Evolutionary conservation across 2,113 vertebrate species (phyloP).

Genomic region (Otis tarda): DNA sequence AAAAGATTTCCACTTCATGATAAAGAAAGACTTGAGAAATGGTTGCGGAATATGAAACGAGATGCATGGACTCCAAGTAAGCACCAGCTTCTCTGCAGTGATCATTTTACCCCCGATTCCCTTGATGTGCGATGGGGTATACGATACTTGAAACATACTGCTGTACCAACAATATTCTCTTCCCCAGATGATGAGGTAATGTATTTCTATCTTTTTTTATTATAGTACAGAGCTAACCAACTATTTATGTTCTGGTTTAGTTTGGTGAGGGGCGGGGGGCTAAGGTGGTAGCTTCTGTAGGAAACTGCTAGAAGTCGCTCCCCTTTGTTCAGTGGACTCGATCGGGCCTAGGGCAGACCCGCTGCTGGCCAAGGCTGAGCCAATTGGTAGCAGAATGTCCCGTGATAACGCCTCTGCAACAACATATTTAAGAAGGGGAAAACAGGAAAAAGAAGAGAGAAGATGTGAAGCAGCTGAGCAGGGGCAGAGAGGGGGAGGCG

Average conservation of each 20-base stretch:
- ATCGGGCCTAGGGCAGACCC: too few relatives aligned
- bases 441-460: too few relatives aligned
- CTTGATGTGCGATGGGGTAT: conserved; percentile 89
- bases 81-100: conserved; percentile 88
- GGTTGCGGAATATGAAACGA: conserved; percentile 86
- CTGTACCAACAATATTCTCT: conserved; percentile 85
- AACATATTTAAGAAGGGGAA: too few relatives aligned
- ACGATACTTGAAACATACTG: conserved; percentile 85
- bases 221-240: not conserved
- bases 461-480: too few relatives aligned
- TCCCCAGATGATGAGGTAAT: conserved; percentile 74
- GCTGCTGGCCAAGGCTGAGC: too few relatives aligned
- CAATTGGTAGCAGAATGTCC: too few relatives aligned
- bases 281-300: too few relatives aligned
- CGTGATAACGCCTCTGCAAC: too few relatives aligned
- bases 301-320: too few relatives aligned
- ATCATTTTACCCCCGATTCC: conserved; percentile 87
- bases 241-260: not conserved
- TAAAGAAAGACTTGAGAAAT: conserved; percentile 83
- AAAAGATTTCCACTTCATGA: conserved; percentile 86
- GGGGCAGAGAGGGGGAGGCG: too few relatives aligned
- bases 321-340: too few relatives aligned
- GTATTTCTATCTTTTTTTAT: not conserved
- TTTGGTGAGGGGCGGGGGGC: too few relatives aligned
- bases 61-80: conserved; percentile 84